phyloP scores from a whole-genome alignment of 2,797 vertebrate species.

The Neosilurus hyrtlii region DNA sequence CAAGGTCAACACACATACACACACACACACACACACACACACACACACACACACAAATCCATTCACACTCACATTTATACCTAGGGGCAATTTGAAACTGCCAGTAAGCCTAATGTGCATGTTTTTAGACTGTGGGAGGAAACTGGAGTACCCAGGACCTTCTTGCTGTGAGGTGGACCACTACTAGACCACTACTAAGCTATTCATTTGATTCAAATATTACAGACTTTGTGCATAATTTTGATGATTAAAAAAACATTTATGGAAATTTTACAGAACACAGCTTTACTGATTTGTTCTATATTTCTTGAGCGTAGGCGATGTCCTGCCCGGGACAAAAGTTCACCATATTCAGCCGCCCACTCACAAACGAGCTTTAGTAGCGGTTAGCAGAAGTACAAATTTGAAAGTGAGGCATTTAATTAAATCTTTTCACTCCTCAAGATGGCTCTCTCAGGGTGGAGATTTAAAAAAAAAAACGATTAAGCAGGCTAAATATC shows the following conservation, averaged over 20 bases:
- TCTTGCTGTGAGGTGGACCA: no score
- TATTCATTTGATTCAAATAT: constrained; percentile 7
- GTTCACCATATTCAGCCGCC: constrained; percentile 29
- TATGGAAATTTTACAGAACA: not conserved
- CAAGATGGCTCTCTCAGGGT: constrained; percentile 20
- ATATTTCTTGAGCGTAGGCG: constrained; percentile 20
- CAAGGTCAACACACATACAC: no score
- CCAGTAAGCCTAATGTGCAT: no score
- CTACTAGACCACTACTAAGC: not conserved
- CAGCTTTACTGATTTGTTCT: constrained; percentile 21
- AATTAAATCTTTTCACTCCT: constrained; percentile 36
- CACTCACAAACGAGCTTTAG: constrained; percentile 16
- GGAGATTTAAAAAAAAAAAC: constrained; percentile 15
- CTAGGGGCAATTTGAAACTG: no score
- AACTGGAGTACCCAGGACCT: no score
- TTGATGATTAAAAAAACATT: not conserved
- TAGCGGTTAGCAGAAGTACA: constrained; percentile 24
- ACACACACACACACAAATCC: no score
- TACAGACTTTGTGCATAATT: not conserved
- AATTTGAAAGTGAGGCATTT: constrained; percentile 36
- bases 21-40: no score
- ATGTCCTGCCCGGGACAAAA: constrained; percentile 30
- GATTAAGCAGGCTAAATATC: constrained; percentile 21
- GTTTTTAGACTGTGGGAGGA: no score
- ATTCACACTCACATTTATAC: no score